Evolutionary conservation across 2,113 vertebrate genomes (phyloP).

Genomic region (Heteronetta atricapilla): DNA sequence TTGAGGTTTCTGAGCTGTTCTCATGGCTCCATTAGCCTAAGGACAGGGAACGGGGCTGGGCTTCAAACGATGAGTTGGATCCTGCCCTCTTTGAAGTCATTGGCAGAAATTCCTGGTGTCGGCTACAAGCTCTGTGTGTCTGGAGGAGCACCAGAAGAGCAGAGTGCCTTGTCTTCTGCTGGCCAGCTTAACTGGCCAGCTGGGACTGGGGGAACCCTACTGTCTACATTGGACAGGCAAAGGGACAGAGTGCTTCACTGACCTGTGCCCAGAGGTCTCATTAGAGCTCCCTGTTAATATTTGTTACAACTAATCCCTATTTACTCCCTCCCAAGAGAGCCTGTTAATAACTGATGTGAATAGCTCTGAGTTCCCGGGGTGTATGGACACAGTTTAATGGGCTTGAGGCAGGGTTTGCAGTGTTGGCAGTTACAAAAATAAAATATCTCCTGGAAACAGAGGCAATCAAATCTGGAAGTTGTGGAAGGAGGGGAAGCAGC

Average conservation of each 20-base stretch:
- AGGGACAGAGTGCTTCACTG: not conserved
- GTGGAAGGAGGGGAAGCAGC: not conserved
- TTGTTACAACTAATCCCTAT: not conserved
- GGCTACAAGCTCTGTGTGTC: not conserved
- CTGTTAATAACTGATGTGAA: not conserved
- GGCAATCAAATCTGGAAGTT: not conserved
- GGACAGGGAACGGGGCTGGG: not conserved
- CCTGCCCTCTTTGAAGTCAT: slow-evolving; percentile 63
- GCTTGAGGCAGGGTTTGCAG: not conserved
- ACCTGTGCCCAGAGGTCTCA: not conserved
- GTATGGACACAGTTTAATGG: not conserved
- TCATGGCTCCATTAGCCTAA: slow-evolving; percentile 53
- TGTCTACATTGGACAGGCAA: not conserved
- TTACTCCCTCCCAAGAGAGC: not conserved
- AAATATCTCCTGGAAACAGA: not conserved
- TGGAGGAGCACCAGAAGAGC: not conserved
- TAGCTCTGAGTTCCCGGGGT: rapidly evolving
- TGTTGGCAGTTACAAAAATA: not conserved
- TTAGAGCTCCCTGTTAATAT: not conserved
- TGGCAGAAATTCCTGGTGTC: slow-evolving; percentile 35
- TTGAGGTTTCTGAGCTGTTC: slow-evolving; percentile 63
- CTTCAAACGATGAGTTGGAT: slow-evolving; percentile 29
- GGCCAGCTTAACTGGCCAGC: not conserved
- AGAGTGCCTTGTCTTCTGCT: not conserved
- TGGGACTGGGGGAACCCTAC: not conserved